Evolutionary conservation across 2,797 vertebrate species (phyloP).

Genomic region (Columba guinea): DNA sequence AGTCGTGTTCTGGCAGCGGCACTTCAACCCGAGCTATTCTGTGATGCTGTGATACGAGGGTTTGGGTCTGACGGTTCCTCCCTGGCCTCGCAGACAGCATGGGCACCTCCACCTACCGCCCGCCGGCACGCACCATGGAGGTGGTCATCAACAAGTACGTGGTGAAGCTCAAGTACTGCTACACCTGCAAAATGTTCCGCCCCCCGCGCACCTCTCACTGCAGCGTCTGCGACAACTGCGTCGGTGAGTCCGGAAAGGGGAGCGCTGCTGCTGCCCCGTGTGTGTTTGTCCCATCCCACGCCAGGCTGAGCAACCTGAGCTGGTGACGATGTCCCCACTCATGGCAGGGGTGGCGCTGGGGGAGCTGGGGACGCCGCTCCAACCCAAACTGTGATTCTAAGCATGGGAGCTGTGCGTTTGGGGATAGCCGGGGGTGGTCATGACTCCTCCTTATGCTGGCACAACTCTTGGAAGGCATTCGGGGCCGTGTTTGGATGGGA

Average conservation of each 20-base stretch:
- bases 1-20: not conserved
- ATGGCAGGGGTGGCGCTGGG: no score
- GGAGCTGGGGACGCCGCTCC: no score
- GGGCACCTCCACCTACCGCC: constrained; percentile 89
- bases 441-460: not conserved
- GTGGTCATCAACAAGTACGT: constrained; percentile 93
- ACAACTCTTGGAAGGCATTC: not conserved
- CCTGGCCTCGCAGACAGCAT: constrained; percentile 83
- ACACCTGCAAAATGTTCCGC: constrained; percentile 97
- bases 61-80: not conserved
- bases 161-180: constrained; percentile 98
- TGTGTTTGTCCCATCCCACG: no score
- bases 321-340: no score
- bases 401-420: not conserved
- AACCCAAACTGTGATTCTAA: no score
- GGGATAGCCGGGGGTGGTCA: not conserved
- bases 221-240: constrained; percentile 97
- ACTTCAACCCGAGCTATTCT: no score
- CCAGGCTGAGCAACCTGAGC: no score
- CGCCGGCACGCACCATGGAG: constrained; percentile 92
- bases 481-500: not conserved
- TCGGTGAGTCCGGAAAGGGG: constrained; percentile 80
- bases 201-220: constrained; percentile 96
- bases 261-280: fast-evolving
- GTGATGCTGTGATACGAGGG: not conserved